Evolutionary conservation across 2,797 vertebrate species (phyloP), one percentile per base, ranked within the genome.

Genomic region (Gymnocypris eckloni): DNA sequence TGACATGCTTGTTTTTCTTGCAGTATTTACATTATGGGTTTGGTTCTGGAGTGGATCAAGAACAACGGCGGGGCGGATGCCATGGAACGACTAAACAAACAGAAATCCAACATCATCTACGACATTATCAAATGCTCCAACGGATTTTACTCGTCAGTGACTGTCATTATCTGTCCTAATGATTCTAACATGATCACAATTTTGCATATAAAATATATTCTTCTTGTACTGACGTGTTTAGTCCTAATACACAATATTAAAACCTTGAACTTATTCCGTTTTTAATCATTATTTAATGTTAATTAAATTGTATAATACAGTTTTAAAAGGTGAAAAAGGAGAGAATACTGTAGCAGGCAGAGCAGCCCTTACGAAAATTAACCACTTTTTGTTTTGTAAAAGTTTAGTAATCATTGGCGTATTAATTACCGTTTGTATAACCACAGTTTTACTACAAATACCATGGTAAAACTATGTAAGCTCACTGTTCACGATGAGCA

Each of bases 31-130:
- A 97, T 99, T 87, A 97, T 96, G 96, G 92, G 95, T 79, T 91
- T 98, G 92, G 98, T 99, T 73, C 94, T 99, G 90, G 97, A 99
- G 88, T 99, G 98, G 98, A 97, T 98, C 89, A 98, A 97, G 92
- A 97, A 96, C 92, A 97, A 95, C 0, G 98, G 98, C 0, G 97
- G 97, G 84, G 95, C 94, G 8, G 82, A 91, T 9, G 95, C 95
- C 86, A 99, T 99, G 98, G 96, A 97, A 89, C 93, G 90, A 64
- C 96, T 97, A n/a, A 99, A 95, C 92, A 93, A 92, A 88, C 90
- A 95, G 91, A 99, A 99, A 90, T 98, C 98, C 2, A 90, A 88
- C 69, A 94, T 97, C 92, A 96, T 99, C 89, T 98, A 99, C 85
- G 95, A 98, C 87, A 90, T 98, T 87, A 97, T 99, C 88, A 94